A percentile compares a stretch with the other conserved stretches of the same genome.
Conservation (phyloP, 1,140 invertebrate genomes). For the Musca vetustissima region DNA sequence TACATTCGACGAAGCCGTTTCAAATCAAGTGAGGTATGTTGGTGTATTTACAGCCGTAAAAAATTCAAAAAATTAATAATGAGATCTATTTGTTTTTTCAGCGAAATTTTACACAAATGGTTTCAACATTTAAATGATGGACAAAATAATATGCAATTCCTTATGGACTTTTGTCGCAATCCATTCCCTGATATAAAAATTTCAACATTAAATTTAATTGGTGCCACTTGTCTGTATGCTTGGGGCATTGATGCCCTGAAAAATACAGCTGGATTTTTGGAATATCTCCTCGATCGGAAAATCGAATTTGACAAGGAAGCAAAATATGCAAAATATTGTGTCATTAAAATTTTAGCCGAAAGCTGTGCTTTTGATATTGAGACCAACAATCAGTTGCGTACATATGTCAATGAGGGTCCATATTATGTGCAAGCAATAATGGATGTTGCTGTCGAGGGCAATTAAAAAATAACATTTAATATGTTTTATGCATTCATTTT, state of each 20-base stretch:
- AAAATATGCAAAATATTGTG: constrained; percentile 73
- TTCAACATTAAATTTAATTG: constrained; percentile 59
- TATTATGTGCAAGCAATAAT: constrained; percentile 67
- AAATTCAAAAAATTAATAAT: background rate
- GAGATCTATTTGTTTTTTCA: constrained; percentile 32
- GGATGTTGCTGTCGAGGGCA: constrained; percentile 68
- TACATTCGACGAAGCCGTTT: constrained; percentile 42
- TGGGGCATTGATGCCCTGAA: constrained; percentile 68
- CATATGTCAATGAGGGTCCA: constrained; percentile 72
- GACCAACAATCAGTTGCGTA: constrained; percentile 63
- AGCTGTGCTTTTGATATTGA: constrained; percentile 67
- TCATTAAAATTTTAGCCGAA: constrained; percentile 67
- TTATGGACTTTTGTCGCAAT: constrained; percentile 60
- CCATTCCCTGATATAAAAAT: constrained; percentile 68
- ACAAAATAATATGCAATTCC: constrained; percentile 53
- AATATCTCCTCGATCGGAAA: constrained; percentile 73
- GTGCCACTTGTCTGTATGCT: constrained; percentile 59
- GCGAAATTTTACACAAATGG: constrained; percentile 58
- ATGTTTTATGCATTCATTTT: no score
- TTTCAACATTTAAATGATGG: constrained; percentile 56
- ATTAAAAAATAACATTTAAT: constrained; percentile 3
- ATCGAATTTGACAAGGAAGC: constrained; percentile 70
- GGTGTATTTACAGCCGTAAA: constrained; percentile 1
- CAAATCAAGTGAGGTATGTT: constrained; percentile 21
- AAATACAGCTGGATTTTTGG: constrained; percentile 66